These are phyloP conservation scores for Paraplagusia blochii DNA, from an alignment of 2,113 vertebrate genomes.

Conservation along the genomic window DNA sequence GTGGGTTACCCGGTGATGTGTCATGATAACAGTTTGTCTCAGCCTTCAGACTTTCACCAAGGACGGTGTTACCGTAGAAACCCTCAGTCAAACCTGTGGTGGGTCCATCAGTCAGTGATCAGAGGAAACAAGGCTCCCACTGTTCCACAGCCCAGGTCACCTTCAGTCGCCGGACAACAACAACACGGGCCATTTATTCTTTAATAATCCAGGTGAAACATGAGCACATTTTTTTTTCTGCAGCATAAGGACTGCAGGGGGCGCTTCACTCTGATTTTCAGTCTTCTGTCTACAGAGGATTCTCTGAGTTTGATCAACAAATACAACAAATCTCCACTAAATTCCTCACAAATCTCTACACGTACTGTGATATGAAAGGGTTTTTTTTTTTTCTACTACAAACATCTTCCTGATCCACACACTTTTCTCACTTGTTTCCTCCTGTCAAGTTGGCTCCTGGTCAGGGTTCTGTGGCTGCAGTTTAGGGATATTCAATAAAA, in stretches of 20 bases:
- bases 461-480: too few relatives aligned
- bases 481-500: too few relatives aligned
- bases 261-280: not conserved
- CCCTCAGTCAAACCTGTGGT: not conserved
- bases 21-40: conserved; percentile 6
- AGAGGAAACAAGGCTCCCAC: too few relatives aligned
- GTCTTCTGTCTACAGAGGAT: not conserved
- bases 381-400: not conserved
- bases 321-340: not conserved
- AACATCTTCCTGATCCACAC: not conserved
- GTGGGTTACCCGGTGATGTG: conserved; percentile 15
- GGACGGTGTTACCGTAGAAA: not conserved
- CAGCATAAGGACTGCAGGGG: not conserved
- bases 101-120: too few relatives aligned
- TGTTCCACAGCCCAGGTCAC: too few relatives aligned
- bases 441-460: not conserved
- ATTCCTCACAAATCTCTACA: not conserved
- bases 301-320: not conserved
- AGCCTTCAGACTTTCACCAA: not conserved
- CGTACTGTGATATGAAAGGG: not conserved
- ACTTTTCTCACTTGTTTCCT: not conserved
- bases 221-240: too few relatives aligned
- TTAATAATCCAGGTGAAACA: too few relatives aligned
- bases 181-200: too few relatives aligned
- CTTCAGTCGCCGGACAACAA: too few relatives aligned